These are phyloP conservation scores for Crepidodera aurea DNA, from an alignment of 2,888 invertebrate genomes.

Conservation along the genomic window DNA sequence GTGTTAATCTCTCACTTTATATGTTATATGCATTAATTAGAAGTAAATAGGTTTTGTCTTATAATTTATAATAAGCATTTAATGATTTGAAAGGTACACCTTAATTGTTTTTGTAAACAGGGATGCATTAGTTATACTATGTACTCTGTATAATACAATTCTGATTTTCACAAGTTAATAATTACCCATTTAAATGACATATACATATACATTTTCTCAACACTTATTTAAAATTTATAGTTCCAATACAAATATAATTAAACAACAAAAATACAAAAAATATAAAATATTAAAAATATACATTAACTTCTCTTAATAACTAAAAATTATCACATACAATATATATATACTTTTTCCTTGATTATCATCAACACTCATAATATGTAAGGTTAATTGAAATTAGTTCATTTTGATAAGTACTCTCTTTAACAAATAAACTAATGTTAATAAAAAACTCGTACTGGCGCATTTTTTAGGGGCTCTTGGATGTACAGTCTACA, in stretches of 20 bases:
- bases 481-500: background rate
- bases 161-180: slow-evolving; percentile 3
- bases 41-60: too few species aligned
- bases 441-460: slow-evolving; percentile 8
- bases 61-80: too few species aligned
- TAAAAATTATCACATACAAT: slow-evolving; percentile 48
- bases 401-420: slow-evolving; percentile 34
- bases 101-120: background rate
- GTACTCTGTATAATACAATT: background rate
- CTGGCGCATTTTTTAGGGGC: background rate
- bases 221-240: slow-evolving; percentile 34
- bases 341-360: slow-evolving; percentile 36
- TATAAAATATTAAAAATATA: slow-evolving; percentile 43
- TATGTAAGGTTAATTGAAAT: slow-evolving; percentile 26
- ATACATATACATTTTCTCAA: slow-evolving; percentile 22
- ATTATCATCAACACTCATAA: slow-evolving; percentile 34
- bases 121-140: background rate
- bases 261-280: slow-evolving; percentile 43
- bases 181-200: slow-evolving; percentile 34
- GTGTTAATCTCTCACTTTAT: too few species aligned
- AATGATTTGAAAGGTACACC: too few species aligned
- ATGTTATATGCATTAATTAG: too few species aligned
- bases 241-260: slow-evolving; percentile 39
- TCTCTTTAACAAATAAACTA: slow-evolving; percentile 26
- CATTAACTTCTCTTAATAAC: slow-evolving; percentile 44